phyloP scores from a whole-genome alignment of 2,113 vertebrate genomes.

The Opisthocomus hoazin region DNA sequence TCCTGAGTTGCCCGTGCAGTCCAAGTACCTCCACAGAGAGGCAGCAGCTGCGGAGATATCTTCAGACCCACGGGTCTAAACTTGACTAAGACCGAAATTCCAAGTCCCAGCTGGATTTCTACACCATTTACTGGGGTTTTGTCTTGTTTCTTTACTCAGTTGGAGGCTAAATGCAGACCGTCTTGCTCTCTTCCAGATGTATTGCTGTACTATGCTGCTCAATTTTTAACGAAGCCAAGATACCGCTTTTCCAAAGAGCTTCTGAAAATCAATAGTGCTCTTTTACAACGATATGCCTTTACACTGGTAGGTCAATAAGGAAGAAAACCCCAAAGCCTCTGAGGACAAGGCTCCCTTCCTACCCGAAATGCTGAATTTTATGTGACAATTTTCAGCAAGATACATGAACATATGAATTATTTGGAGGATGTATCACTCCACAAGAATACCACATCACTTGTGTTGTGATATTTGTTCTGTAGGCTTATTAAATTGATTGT shows the following conservation, averaged over 20 bases:
- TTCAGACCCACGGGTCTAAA: not conserved
- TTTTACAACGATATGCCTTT: not conserved
- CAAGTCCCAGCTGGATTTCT: not conserved
- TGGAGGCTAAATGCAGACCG: not conserved
- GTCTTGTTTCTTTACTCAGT: not conserved
- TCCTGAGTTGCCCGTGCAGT: not conserved
- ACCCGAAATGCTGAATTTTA: not conserved
- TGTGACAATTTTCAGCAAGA: not conserved
- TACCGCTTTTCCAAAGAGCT: not conserved
- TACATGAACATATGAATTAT: not conserved
- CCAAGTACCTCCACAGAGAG: not conserved
- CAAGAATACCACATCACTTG: fast-evolving
- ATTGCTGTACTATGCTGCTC: not conserved
- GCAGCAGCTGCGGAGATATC: not conserved
- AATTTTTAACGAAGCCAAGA: constrained; percentile 47
- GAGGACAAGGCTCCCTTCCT: not conserved
- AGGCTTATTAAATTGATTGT: not conserved
- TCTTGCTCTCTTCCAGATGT: not conserved
- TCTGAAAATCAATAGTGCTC: constrained; percentile 28
- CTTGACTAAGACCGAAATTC: not conserved
- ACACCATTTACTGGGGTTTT: not conserved
- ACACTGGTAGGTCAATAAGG: constrained; percentile 1
- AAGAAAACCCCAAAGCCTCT: not conserved
- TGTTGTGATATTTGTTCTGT: not conserved
- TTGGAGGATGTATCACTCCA: not conserved